phyloP scores from a whole-genome alignment of 2,888 invertebrate genomes.

The Cataglyphis rosenhaueri region DNA sequence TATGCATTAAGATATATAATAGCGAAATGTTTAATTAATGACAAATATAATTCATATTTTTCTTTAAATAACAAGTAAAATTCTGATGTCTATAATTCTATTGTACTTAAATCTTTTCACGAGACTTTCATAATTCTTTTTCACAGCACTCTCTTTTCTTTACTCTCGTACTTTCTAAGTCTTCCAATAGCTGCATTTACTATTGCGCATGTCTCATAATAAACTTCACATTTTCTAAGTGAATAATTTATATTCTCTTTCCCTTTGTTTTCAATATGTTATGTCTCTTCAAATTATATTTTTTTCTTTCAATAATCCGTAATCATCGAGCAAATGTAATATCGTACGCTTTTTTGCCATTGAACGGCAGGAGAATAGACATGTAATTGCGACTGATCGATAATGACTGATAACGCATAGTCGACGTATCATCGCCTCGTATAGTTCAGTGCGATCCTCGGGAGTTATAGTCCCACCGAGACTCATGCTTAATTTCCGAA shows the following conservation, averaged over 20 bases:
- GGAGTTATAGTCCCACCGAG: neutral
- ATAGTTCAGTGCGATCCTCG: neutral
- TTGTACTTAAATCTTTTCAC: neutral
- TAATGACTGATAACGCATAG: conserved; percentile 30
- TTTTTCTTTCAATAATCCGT: conserved; percentile 9
- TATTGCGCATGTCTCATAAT: neutral
- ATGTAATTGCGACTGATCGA: conserved; percentile 39
- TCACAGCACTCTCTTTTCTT: neutral
- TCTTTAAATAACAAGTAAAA: neutral
- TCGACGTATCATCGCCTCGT: conserved; percentile 1
- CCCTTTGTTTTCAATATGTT: neutral
- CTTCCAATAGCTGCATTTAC: neutral
- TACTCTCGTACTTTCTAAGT: neutral
- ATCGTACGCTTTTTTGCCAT: conserved; percentile 9
- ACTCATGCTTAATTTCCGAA: conserved; percentile 23
- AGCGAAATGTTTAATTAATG: neutral
- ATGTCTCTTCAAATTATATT: conserved; percentile 10
- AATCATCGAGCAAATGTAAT: conserved; percentile 30
- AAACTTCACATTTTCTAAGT: conserved; percentile 4
- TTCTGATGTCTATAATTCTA: neutral
- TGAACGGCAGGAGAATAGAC: neutral
- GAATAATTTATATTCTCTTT: neutral
- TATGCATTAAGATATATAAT: neutral
- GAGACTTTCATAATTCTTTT: neutral
- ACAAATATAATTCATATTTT: neutral